Conservation (phyloP, 2,113 vertebrate species). For the Macroglossus sobrinus region DNA sequence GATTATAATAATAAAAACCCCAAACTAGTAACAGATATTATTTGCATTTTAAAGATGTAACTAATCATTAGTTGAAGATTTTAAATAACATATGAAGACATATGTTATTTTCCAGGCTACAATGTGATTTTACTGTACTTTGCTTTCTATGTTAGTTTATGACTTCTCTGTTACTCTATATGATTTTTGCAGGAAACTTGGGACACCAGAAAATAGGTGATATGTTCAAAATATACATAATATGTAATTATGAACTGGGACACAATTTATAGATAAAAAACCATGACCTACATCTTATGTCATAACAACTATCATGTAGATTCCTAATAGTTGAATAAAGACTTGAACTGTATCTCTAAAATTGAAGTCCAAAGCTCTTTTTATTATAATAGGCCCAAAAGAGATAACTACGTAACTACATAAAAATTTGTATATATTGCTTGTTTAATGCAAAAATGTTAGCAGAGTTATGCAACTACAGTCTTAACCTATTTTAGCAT, state of each 20-base stretch:
- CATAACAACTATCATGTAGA: neutral
- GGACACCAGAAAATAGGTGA: neutral
- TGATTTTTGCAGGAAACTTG: neutral
- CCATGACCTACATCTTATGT: neutral
- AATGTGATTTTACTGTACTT: neutral
- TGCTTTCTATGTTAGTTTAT: neutral
- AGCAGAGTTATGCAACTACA: neutral
- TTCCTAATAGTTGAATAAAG: neutral
- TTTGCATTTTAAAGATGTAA: neutral
- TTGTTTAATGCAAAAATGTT: neutral
- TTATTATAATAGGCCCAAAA: neutral
- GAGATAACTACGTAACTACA: neutral
- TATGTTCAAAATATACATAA: neutral
- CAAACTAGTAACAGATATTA: neutral
- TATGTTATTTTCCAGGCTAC: neutral
- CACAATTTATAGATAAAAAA: neutral
- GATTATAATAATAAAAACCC: neutral
- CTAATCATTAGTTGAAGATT: neutral
- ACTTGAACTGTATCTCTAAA: neutral
- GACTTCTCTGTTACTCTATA: neutral
- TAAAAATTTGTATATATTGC: neutral
- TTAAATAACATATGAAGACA: neutral
- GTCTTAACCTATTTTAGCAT: neutral
- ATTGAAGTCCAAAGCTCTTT: neutral
- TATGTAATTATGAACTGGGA: neutral